These are phyloP conservation scores for Nicator chloris DNA, from an alignment of 2,113 vertebrate species.

Conservation along the genomic window DNA sequence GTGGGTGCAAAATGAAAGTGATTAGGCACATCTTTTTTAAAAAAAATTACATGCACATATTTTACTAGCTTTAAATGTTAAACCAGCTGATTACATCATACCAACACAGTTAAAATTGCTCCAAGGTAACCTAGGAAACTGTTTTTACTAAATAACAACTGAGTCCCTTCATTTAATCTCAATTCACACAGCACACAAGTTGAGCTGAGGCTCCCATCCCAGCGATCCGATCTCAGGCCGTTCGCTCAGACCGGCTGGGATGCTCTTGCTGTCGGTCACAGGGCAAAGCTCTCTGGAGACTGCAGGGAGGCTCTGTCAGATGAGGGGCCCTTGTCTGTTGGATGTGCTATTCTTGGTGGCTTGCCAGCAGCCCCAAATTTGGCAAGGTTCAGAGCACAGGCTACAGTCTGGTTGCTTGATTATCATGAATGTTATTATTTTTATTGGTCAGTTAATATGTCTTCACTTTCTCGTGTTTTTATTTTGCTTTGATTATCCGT, in stretches of 20 bases:
- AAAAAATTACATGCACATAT: not conserved
- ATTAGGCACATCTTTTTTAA: not conserved
- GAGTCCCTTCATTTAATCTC: constrained; percentile 38
- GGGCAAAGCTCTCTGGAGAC: constrained; percentile 5
- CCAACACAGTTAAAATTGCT: constrained; percentile 42
- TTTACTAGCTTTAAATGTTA: constrained; percentile 55
- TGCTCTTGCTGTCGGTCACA: not conserved
- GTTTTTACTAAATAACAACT: constrained; percentile 65
- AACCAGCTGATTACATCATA: constrained; percentile 65
- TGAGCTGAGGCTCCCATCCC: not conserved
- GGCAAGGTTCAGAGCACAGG: constrained; percentile 41
- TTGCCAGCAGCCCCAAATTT: constrained; percentile 48
- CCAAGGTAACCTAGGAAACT: constrained; percentile 66
- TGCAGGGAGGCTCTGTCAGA: not conserved
- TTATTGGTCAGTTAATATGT: not conserved
- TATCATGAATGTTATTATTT: constrained; percentile 38
- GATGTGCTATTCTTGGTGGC: constrained; percentile 50
- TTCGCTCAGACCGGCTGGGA: not conserved
- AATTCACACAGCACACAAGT: not conserved
- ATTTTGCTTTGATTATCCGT: not conserved
- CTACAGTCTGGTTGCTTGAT: not conserved
- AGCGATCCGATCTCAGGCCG: not conserved
- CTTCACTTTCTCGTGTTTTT: not conserved
- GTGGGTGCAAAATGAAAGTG: constrained; percentile 49
- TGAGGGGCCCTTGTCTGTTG: constrained; percentile 47